These are phyloP conservation scores for Ciona savignyi DNA, from an alignment of 23 tunicate genomes.

Conservation along the genomic window DNA sequence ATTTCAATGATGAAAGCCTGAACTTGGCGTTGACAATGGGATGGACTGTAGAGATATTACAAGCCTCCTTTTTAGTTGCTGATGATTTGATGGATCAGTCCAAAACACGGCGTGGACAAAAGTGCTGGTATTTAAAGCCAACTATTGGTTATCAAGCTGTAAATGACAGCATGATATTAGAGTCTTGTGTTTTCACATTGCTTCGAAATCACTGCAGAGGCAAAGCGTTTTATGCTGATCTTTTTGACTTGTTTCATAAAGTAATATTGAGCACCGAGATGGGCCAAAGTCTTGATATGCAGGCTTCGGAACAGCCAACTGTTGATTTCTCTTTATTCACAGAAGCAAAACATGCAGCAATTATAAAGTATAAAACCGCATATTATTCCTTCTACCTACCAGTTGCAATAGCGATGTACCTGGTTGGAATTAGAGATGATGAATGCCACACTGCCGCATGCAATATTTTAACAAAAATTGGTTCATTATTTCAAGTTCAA, in stretches of 20 bases:
- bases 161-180: constrained; percentile 68
- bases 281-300: constrained; percentile 97
- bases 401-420: constrained; percentile 64
- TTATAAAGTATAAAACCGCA: constrained; percentile 85
- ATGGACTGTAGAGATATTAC: constrained; percentile 93
- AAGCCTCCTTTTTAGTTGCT: constrained; percentile 88
- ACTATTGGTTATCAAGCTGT: constrained; percentile 80
- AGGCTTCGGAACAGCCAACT: constrained; percentile 71
- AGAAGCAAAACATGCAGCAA: constrained; percentile 38
- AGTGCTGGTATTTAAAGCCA: constrained; percentile 72
- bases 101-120: constrained; percentile 53
- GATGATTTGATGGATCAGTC: constrained; percentile 98
- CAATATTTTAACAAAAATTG: constrained; percentile 51
- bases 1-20: constrained; percentile 20
- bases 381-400: constrained; percentile 94
- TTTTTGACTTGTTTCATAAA: constrained; percentile 66
- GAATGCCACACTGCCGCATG: constrained; percentile 25
- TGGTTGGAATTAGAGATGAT: constrained; percentile 45
- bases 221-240: constrained; percentile 47
- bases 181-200: constrained; percentile 60
- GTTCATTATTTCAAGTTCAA: constrained; percentile 76
- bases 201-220: constrained; percentile 26
- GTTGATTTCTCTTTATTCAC: constrained; percentile 66
- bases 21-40: constrained; percentile 56
- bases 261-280: constrained; percentile 59